A percentile compares a stretch with the other conserved stretches of the same genome.
These are phyloP conservation scores for Catagonus wagneri DNA, from an alignment of 2,113 vertebrate species.

Conservation along the genomic window DNA sequence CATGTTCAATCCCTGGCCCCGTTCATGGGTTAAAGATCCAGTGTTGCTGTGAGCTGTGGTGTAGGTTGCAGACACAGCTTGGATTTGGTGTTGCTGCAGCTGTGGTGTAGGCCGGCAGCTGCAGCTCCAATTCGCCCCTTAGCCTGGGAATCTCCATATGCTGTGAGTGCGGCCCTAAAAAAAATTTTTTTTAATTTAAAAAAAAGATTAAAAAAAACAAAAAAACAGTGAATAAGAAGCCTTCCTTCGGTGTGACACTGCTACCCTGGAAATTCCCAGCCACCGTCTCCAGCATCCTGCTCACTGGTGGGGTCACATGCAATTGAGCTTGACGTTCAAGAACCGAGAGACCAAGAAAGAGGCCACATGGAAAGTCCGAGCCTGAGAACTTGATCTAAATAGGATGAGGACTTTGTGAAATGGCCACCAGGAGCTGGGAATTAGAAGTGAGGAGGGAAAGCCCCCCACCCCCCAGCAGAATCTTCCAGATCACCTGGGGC, in stretches of 20 bases:
- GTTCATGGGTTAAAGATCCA: no score
- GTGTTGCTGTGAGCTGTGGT: no score
- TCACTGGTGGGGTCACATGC: background rate
- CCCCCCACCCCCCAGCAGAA: background rate
- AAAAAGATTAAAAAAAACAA: background rate
- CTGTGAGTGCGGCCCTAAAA: no score
- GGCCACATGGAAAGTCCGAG: background rate
- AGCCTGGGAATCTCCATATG: no score
- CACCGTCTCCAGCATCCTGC: no score
- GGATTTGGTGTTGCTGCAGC: no score
- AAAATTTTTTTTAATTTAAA: no score
- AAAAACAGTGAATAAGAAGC: background rate
- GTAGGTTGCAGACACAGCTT: no score
- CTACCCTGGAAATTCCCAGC: background rate
- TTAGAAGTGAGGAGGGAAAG: background rate
- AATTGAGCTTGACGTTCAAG: accelerated
- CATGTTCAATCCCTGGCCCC: no score
- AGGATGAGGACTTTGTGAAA: background rate
- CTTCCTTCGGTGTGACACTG: no score
- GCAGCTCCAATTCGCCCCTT: no score
- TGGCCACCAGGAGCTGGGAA: background rate
- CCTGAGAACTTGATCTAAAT: background rate
- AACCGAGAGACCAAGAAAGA: background rate
- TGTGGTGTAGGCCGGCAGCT: no score
- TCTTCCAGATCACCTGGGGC: background rate